phyloP scores from a whole-genome alignment of 2,113 vertebrate species.

The Xenopus laevis region DNA sequence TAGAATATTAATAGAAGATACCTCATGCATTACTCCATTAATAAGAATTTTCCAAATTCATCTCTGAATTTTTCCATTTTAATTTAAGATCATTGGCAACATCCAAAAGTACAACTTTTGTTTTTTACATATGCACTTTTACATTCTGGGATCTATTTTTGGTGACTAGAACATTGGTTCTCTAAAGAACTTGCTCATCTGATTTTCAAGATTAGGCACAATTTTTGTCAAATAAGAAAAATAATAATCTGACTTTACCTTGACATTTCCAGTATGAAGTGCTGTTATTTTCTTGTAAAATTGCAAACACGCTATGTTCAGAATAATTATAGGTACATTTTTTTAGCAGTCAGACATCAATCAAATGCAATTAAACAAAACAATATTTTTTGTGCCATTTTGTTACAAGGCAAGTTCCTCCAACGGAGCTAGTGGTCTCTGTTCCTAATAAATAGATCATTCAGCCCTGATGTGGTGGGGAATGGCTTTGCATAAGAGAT shows the following conservation, averaged over 20 bases:
- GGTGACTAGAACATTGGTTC: constrained; percentile 12
- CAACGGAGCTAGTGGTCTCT: not conserved
- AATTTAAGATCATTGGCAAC: not conserved
- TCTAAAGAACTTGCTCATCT: not conserved
- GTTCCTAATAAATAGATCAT: no score
- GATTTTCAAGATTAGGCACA: not conserved
- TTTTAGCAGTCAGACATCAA: constrained; percentile 18
- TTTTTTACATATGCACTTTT: no score
- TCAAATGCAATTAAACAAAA: constrained; percentile 24
- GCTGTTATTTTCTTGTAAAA: constrained; percentile 17
- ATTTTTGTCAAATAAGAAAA: not conserved
- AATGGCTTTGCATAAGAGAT: no score
- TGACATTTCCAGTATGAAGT: constrained; percentile 5
- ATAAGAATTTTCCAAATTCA: no score
- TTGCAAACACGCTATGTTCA: constrained; percentile 4
- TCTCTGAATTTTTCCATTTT: not conserved
- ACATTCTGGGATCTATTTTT: no score
- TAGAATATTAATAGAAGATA: no score
- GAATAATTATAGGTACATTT: constrained; percentile 21
- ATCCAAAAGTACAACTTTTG: no score
- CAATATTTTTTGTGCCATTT: constrained; percentile 10
- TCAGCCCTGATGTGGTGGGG: no score
- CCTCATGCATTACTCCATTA: no score
- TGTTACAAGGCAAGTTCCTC: constrained; percentile 5
- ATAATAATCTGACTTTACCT: constrained; percentile 7